A percentile compares a stretch with the other conserved stretches of the same genome.
These are phyloP conservation scores for Strigops habroptila DNA, from an alignment of 2,113 vertebrate species.

Conservation along the genomic window DNA sequence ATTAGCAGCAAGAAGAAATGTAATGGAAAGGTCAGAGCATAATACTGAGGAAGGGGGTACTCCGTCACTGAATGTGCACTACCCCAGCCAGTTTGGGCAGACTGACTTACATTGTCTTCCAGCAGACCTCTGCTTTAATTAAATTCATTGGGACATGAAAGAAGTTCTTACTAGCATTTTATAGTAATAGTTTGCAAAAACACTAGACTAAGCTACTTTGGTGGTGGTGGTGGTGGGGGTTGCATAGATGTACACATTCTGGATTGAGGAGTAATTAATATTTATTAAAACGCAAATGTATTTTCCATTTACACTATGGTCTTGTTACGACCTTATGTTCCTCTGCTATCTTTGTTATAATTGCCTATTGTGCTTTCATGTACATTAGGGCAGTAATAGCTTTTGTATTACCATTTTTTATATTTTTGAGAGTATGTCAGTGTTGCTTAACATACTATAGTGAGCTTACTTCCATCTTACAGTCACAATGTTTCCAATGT, in stretches of 20 bases:
- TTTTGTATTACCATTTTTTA: neutral
- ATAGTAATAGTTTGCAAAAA: neutral
- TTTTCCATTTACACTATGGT: neutral
- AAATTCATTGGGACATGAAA: neutral
- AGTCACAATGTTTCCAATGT: neutral
- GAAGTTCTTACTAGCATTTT: neutral
- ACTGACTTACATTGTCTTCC: neutral
- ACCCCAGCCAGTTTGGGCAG: neutral
- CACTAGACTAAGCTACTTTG: neutral
- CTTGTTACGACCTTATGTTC: neutral
- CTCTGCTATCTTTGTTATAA: neutral
- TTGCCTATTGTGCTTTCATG: neutral
- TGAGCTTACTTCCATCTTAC: neutral
- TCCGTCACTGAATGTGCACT: fast-evolving
- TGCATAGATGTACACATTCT: neutral
- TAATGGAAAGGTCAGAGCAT: neutral
- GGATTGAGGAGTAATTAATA: neutral
- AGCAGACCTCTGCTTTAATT: neutral
- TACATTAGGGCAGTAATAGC: neutral
- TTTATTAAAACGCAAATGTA: neutral
- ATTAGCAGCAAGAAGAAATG: neutral
- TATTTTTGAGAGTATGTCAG: neutral
- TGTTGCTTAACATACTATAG: neutral
- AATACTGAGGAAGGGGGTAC: neutral
- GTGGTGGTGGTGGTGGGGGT: neutral